Evolutionary conservation across 2,113 vertebrate species (phyloP).

Genomic region (Rhabdomys dilectus): DNA sequence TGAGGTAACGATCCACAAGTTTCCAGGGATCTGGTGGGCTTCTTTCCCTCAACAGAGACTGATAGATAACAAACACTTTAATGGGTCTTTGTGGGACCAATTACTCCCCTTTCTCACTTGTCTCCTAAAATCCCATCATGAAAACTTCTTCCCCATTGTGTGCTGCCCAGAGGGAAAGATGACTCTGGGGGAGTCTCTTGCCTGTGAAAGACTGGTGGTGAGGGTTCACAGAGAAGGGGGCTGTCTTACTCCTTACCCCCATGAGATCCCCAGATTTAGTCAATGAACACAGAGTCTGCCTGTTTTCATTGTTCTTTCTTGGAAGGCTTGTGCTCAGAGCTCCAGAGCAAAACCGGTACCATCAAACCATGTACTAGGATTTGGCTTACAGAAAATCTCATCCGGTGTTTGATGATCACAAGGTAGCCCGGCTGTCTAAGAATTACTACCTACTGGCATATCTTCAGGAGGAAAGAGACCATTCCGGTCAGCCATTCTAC

Average conservation of each 20-base stretch:
- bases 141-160: neutral
- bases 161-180: slow-evolving; percentile 18
- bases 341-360: neutral
- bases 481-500: neutral
- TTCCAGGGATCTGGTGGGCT: neutral
- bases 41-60: neutral
- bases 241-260: neutral
- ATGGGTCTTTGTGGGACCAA: slow-evolving; percentile 56
- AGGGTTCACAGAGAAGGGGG: neutral
- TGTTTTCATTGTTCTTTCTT: neutral
- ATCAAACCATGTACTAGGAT: neutral
- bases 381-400: slow-evolving; percentile 35
- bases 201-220: neutral
- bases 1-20: neutral
- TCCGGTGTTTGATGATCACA: neutral
- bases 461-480: slow-evolving; percentile 24
- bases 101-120: slow-evolving; percentile 61
- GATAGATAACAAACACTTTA: slow-evolving; percentile 43
- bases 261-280: neutral
- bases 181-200: neutral
- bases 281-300: neutral
- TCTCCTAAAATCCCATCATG: neutral
- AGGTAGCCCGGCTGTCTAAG: slow-evolving; percentile 28
- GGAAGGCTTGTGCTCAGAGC: neutral
- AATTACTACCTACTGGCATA: neutral